Base-by-base conservation (phyloP, 2,888 invertebrate genomes). In the Mantis religiosa region DNA sequence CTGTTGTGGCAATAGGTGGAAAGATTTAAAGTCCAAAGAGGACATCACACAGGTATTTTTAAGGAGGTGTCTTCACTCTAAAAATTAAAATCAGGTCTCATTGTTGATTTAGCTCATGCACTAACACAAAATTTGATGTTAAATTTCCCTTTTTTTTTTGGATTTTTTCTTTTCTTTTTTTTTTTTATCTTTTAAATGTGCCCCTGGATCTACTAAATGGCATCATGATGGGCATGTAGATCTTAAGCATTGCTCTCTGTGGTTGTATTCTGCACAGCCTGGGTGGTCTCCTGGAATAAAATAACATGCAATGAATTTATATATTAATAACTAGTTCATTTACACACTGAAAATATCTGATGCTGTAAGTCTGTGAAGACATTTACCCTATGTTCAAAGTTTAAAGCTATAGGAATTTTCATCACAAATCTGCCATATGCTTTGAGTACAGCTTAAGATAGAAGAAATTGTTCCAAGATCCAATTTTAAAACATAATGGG, bases 211-310 rank as follows among this genome's bases (percentile, higher is more conserved):
- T 90, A 90, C 90, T 90, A 89, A 89, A 86, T 88, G 54, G 54
- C 54, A 71, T 71, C 20, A 20, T 71, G 54, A 71, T 71, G 54
- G 54, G 86, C 83, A 87, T 88, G 88, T 47, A 82, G 71, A 91
- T 91, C 91, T 91, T 95, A 95, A 93, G 95, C 95, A 93, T 94
- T 94, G 94, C 95, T 95, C 93, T 95, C 95, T 90, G 95, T 94
- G 91, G 94, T 94, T 92, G 94, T 95, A 92, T 94, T 95, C 93
- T 95, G 95, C 93, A 95, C 95, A 92, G 94, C 93, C 92, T 95
- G 95, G 71, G 89, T 88, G 92, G 93, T 94, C 91, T 94, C 94
- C 94, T 94, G 93, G 20, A 92, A 90, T 89, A 87, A 83, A 88
- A 34, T 84, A 41, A 41, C 41, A 41, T 41, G 41, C 41, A 12